phyloP scores from a whole-genome alignment of 2,113 vertebrate species.

The cat (Felis catus) region DNA sequence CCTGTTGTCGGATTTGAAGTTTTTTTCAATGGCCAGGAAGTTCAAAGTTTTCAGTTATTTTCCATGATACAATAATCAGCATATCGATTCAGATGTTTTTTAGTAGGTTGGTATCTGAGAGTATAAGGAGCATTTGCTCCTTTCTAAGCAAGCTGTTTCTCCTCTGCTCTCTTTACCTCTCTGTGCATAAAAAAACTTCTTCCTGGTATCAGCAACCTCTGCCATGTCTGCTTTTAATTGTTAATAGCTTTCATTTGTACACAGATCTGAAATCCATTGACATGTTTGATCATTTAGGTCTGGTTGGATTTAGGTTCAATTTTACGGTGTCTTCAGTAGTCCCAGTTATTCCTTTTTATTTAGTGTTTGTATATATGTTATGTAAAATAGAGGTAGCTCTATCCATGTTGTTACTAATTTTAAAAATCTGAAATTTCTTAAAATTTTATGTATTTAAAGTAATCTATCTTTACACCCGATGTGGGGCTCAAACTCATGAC shows the following conservation, averaged over 20 bases:
- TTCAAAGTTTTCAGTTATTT: background rate
- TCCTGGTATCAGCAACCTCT: background rate
- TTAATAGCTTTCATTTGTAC: background rate
- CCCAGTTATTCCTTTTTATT: background rate
- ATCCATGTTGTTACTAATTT: background rate
- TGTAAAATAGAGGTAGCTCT: background rate
- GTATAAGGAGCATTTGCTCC: background rate
- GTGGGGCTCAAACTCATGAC: background rate
- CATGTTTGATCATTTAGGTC: background rate
- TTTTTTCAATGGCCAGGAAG: background rate
- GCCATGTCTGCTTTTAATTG: background rate
- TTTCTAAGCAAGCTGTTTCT: background rate
- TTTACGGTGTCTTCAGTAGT: background rate
- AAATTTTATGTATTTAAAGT: background rate
- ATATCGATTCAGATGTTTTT: background rate
- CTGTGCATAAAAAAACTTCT: background rate
- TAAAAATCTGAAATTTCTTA: background rate
- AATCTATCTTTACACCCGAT: background rate
- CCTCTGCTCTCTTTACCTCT: background rate
- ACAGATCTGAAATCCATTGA: background rate
- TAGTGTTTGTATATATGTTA: background rate
- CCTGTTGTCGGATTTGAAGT: background rate
- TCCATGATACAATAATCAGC: background rate
- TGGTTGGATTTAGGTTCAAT: background rate
- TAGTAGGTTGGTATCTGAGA: background rate